Base-by-base conservation (phyloP, 2,797 vertebrate genomes). In the Neopelma chrysocephalum region DNA sequence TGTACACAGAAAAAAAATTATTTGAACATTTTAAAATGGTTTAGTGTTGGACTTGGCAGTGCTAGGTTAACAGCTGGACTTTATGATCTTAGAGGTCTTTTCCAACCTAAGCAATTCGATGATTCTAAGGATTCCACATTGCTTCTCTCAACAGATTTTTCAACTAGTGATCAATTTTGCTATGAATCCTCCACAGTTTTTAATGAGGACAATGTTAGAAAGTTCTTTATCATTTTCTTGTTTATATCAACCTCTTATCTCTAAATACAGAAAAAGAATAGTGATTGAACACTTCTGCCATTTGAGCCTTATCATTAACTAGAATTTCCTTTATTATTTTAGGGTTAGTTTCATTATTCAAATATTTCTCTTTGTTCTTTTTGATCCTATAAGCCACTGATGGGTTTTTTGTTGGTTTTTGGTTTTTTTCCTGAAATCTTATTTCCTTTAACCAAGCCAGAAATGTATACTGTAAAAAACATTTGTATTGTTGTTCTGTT, bases 391-490 rank as follows among this genome's bases (percentile, higher is more conserved):
- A 47, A 71, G 12, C 5, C 19, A 64, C 31, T 54, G 53, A 3
- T 21, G 18, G 5, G 12, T 12, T 7, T 0, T 3, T 47, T 12
- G 3, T 15, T 43, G 29, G 15, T 43, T 3, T 12, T 1, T 0
- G 17, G 23, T 47, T 70, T 42, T 80, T 36, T 60, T 26, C 56
- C 23, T 75, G 40, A 91, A 70, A 62, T 58, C 10, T 17, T 56
- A 14, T 53, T 69, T 72, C 19, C 38, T 76, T 22, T 48, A 86
- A 32, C 10, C 26, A 83, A 82, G 20, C 16, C 29, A 73, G 38
- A 83, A 66, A 15, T 20, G 6, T 65, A 65, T 14, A 36, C 2
- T 61, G 17, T 57, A 40, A 53, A 68, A 82, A 90, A 3, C 4
- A 48, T 61, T 75, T 69, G 13, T 26, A 29, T 14, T 62, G 31